A percentile compares a stretch with the other conserved stretches of the same genome.
These are phyloP conservation scores for Agonopterix subpropinquella DNA, from an alignment of 2,888 invertebrate genomes.

Conservation along the genomic window DNA sequence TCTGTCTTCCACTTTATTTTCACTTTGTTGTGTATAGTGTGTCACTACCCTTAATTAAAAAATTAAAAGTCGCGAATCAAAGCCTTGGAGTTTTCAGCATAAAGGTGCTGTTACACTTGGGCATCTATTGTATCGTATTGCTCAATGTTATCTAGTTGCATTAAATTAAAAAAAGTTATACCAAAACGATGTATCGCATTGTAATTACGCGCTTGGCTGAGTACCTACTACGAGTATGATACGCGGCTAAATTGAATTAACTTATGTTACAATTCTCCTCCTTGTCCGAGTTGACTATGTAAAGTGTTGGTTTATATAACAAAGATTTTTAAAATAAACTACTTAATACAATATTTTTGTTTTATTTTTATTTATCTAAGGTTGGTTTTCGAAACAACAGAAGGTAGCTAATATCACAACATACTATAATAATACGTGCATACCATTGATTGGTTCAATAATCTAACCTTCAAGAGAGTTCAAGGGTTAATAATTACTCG, in stretches of 20 bases:
- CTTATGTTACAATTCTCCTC: slow-evolving; percentile 17
- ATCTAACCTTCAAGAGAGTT: too few species aligned
- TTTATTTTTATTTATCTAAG: slow-evolving; percentile 29
- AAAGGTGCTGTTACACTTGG: too few species aligned
- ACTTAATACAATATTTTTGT: slow-evolving; percentile 59
- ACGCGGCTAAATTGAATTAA: slow-evolving; percentile 20
- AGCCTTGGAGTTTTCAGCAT: not conserved
- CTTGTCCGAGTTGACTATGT: slow-evolving; percentile 60
- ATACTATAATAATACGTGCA: too few species aligned
- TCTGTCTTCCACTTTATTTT: slow-evolving; percentile 46
- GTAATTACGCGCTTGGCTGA: slow-evolving; percentile 22
- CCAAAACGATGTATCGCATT: slow-evolving; percentile 40
- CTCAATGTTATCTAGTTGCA: slow-evolving; percentile 66
- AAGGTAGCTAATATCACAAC: too few species aligned
- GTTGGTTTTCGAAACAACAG: too few species aligned
- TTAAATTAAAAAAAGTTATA: slow-evolving; percentile 43
- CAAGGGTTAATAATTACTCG: too few species aligned
- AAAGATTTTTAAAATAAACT: slow-evolving; percentile 74
- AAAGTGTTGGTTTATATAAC: slow-evolving; percentile 72
- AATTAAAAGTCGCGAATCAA: slow-evolving; percentile 2
- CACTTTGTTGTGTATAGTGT: slow-evolving; percentile 64
- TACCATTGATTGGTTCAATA: too few species aligned
- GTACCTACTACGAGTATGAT: slow-evolving; percentile 11
- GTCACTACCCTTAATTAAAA: slow-evolving; percentile 3
- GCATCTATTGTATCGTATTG: slow-evolving; percentile 24